Evolutionary conservation across 1,140 invertebrate species (phyloP).

Genomic region (Sesamia nonagrioides): DNA sequence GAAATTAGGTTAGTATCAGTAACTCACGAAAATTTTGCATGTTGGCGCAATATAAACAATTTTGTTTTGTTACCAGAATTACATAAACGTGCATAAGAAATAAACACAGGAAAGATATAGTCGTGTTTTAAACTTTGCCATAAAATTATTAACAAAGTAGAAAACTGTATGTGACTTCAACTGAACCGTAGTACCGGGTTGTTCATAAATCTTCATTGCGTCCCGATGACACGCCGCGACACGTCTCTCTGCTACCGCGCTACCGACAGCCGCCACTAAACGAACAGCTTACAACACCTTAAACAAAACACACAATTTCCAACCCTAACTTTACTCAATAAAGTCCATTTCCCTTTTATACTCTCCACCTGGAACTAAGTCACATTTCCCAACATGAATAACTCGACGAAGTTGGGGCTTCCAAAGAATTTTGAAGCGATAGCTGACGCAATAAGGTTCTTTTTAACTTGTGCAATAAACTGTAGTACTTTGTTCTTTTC

Average conservation of each 20-base stretch:
- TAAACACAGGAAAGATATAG: slow-evolving; percentile 48
- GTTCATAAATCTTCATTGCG: slow-evolving; percentile 87
- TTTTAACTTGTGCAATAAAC: slow-evolving; percentile 61
- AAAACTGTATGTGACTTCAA: slow-evolving; percentile 69
- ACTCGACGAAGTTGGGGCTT: slow-evolving; percentile 62
- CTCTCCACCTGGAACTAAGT: slow-evolving; percentile 60
- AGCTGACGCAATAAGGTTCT: slow-evolving; percentile 61
- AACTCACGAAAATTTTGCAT: slow-evolving; percentile 29
- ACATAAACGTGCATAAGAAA: slow-evolving; percentile 49
- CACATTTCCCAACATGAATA: slow-evolving; percentile 67
- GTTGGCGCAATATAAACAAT: slow-evolving; percentile 25
- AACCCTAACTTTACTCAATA: slow-evolving; percentile 49
- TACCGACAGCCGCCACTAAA: slow-evolving; percentile 57
- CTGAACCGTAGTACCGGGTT: slow-evolving; percentile 65
- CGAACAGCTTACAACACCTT: slow-evolving; percentile 62
- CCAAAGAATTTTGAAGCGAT: slow-evolving; percentile 65
- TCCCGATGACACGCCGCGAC: slow-evolving; percentile 85
- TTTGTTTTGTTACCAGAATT: slow-evolving; percentile 43
- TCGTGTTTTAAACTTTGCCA: slow-evolving; percentile 38
- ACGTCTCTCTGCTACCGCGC: slow-evolving; percentile 83
- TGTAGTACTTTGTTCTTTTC: slow-evolving; percentile 79
- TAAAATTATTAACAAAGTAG: slow-evolving; percentile 63
- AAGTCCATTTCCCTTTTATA: slow-evolving; percentile 48
- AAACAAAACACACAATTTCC: slow-evolving; percentile 45
- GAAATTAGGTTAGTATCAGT: slow-evolving; percentile 32